phyloP scores from a whole-genome alignment of 2,797 vertebrate species.

The Petrocephalus sullivani region DNA sequence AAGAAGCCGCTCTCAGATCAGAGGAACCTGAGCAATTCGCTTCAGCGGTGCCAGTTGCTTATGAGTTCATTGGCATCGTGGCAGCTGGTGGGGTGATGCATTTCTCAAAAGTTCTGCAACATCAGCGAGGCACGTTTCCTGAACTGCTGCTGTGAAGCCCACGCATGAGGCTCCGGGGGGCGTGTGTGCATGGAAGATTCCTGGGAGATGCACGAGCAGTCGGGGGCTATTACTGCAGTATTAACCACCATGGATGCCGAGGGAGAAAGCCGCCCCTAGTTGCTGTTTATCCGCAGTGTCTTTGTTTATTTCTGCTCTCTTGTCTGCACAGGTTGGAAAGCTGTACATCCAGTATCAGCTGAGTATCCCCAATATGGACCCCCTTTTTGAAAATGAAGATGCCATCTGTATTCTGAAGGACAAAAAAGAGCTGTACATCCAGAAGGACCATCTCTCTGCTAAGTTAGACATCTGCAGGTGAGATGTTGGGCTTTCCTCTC shows the following conservation, averaged over 20 bases:
- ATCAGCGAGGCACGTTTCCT: neutral
- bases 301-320: neutral
- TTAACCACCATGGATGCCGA: neutral
- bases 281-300: neutral
- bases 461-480: slow-evolving; percentile 68
- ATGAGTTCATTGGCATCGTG: no score
- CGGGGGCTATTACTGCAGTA: neutral
- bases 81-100: no score
- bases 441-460: slow-evolving; percentile 61
- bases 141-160: neutral
- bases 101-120: neutral
- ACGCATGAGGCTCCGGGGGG: neutral
- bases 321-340: slow-evolving; percentile 59
- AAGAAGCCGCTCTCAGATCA: neutral
- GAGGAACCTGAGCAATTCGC: neutral
- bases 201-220: neutral
- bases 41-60: no score
- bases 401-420: slow-evolving; percentile 66
- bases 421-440: slow-evolving; percentile 63
- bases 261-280: neutral
- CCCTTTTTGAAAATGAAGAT: slow-evolving; percentile 52
- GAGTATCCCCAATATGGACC: slow-evolving; percentile 33
- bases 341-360: slow-evolving; percentile 65
- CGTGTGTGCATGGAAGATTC: neutral
- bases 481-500: neutral